Evolutionary conservation across 2,797 vertebrate genomes (phyloP).

Genomic region (Pseudocheirus occidentalis): DNA sequence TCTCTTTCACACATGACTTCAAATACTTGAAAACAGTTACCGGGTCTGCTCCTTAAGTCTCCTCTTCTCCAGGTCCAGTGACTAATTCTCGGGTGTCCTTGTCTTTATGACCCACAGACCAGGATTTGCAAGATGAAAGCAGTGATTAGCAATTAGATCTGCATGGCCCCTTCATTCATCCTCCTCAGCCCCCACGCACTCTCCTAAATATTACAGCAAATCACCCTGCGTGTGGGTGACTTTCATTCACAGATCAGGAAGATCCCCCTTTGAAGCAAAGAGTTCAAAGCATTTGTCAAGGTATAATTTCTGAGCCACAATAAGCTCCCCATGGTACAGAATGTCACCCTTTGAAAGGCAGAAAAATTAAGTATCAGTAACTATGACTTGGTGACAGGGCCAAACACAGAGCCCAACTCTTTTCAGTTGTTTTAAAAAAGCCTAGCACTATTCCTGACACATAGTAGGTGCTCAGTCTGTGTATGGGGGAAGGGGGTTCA

Average conservation of each 20-base stretch:
- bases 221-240: not conserved
- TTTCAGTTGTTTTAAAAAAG: not conserved
- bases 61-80: not conserved
- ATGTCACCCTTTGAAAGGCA: not conserved
- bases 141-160: not conserved
- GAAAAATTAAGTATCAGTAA: not conserved
- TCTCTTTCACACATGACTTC: not conserved
- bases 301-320: not conserved
- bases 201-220: not conserved
- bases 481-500: no score
- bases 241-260: slow-evolving; percentile 54
- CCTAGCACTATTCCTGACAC: not conserved
- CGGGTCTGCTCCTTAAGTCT: not conserved
- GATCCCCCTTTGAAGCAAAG: not conserved
- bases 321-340: not conserved
- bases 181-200: not conserved
- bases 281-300: not conserved
- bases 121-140: not conserved
- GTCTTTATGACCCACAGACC: not conserved
- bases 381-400: not conserved
- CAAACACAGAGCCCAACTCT: not conserved
- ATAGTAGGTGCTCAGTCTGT: not conserved
- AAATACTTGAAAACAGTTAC: not conserved
- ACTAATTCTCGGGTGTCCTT: not conserved
- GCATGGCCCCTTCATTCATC: not conserved